Conservation (phyloP, 2,797 vertebrate species). For the Clarias pachynema region DNA sequence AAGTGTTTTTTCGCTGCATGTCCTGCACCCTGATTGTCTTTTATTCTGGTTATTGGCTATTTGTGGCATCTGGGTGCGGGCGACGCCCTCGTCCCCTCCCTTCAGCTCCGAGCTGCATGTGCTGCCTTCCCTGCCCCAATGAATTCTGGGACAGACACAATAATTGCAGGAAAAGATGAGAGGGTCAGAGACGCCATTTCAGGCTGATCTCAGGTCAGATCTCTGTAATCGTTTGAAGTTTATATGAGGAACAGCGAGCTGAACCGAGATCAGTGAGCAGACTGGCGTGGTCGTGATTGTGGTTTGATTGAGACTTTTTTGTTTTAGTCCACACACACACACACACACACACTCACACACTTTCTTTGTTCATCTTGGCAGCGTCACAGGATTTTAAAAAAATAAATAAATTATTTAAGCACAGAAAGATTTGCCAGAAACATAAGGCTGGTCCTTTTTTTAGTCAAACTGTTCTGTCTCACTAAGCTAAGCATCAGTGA, state of each 20-base stretch:
- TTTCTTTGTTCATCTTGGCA: conserved; percentile 18
- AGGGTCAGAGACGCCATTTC: conserved; percentile 2
- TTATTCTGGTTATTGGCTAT: conserved; percentile 36
- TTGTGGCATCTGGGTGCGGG: conserved; percentile 21
- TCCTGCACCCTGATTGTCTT: conserved; percentile 9
- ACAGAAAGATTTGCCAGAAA: background rate
- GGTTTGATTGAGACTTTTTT: conserved; percentile 38
- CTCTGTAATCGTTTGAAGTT: background rate
- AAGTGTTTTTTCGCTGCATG: conserved; percentile 3
- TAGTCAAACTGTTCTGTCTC: background rate
- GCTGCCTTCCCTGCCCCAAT: conserved; percentile 7
- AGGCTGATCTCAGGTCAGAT: conserved; percentile 37
- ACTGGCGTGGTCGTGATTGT: conserved; percentile 14
- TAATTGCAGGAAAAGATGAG: conserved; percentile 41
- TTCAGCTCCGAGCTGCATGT: conserved; percentile 27
- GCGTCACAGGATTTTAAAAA: background rate
- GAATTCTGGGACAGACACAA: conserved; percentile 22
- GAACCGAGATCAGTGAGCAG: conserved; percentile 40
- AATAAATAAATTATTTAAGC: background rate
- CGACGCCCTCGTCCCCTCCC: conserved; percentile 28
- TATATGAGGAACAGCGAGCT: conserved; percentile 4
- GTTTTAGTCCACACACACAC: conserved; percentile 30
- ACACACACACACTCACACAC: conserved; percentile 1
- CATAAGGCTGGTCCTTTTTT: background rate
- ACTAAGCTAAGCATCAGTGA: background rate